Conservation (phyloP, 1,140 invertebrate species). For the Gonioctena quinquepunctata region DNA sequence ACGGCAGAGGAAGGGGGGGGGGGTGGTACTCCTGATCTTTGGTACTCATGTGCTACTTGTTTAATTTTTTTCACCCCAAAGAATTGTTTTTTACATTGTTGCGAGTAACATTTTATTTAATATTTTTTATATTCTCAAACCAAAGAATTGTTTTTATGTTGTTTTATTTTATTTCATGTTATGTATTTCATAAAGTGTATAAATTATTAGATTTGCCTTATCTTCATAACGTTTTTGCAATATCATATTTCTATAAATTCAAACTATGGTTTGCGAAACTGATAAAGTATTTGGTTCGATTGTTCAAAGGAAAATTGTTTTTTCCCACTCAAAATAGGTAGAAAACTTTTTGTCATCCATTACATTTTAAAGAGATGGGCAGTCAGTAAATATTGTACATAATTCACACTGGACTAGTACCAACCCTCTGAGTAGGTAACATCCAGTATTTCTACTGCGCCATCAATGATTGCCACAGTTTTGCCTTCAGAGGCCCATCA, state of each 20-base stretch:
- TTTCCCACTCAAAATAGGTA: not conserved
- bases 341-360: not conserved
- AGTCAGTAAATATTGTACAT: not conserved
- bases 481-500: not conserved
- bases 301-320: too few relatives aligned
- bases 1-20: not conserved
- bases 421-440: not conserved
- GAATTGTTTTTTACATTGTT: constrained; percentile 5
- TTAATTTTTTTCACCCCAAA: not conserved
- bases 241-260: too few relatives aligned
- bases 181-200: too few relatives aligned
- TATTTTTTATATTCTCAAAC: not conserved
- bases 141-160: constrained; percentile 10
- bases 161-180: too few relatives aligned
- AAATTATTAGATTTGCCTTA: too few relatives aligned
- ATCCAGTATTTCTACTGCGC: not conserved
- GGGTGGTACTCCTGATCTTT: too few relatives aligned
- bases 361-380: not conserved
- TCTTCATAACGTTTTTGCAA: too few relatives aligned
- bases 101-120: not conserved
- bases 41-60: not conserved
- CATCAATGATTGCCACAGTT: not conserved
- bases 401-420: not conserved
- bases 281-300: too few relatives aligned
- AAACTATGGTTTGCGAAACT: too few relatives aligned